Conservation (phyloP, 2,888 invertebrate species). For the Hypselothyrea guttata region DNA sequence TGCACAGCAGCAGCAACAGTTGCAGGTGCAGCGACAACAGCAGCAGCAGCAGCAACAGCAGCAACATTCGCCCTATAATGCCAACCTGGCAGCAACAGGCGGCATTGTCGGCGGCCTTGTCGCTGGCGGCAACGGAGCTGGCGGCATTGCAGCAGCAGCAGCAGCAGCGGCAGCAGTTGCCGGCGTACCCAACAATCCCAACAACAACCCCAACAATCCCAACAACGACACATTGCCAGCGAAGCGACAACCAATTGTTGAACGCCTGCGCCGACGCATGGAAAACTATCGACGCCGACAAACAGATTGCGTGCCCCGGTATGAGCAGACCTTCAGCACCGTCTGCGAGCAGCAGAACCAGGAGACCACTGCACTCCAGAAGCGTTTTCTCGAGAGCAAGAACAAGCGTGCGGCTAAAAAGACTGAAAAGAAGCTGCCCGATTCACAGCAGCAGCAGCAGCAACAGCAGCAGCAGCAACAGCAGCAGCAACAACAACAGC, state of each 20-base stretch:
- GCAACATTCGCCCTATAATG: conserved; percentile 77
- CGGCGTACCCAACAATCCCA: conserved; percentile 27
- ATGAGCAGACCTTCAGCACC: conserved; percentile 93
- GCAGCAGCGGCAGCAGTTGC: conserved; percentile 36
- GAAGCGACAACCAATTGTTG: conserved; percentile 92
- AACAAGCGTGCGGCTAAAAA: conserved; percentile 94
- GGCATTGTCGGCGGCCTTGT: conserved; percentile 77
- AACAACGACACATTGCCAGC: conserved; percentile 87
- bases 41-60: conserved; percentile 50
- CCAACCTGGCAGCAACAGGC: conserved; percentile 67
- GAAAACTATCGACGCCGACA: conserved; percentile 93
- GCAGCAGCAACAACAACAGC: conserved; percentile 72
- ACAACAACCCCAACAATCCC: conserved; percentile 27
- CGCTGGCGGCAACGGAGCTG: conserved; percentile 80
- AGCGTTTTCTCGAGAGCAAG: conserved; percentile 94
- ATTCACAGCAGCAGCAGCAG: conserved; percentile 73
- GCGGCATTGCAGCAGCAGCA: conserved; percentile 69
- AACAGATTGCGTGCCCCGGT: conserved; percentile 92
- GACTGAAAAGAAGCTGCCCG: conserved; percentile 85
- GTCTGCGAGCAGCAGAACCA: conserved; percentile 95
- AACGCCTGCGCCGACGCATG: conserved; percentile 92
- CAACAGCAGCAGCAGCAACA: conserved; percentile 86
- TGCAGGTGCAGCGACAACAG: conserved; percentile 45
- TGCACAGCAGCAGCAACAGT: conserved; percentile 79
- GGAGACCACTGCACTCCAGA: conserved; percentile 93